Percentiles rank a stretch among this genome's conserved stretches.
Conservation (phyloP, 64 coral and sea anemone genomes). For the Montipora foliosa region DNA sequence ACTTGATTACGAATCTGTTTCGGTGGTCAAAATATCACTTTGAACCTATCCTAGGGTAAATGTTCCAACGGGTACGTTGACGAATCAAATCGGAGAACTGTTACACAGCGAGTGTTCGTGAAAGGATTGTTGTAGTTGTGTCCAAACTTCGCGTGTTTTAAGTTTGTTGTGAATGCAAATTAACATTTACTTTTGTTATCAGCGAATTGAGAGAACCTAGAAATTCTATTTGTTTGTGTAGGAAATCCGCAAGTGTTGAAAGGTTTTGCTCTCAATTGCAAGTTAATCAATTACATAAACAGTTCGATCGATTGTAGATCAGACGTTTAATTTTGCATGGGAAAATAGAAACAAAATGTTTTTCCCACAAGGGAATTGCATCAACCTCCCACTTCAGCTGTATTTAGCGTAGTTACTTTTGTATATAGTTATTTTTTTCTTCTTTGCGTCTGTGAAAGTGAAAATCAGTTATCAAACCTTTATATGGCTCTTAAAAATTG, state of each 20-base stretch:
- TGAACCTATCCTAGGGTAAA: not conserved
- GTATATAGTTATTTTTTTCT: not conserved
- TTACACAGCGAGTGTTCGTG: no score
- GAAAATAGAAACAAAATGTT: not conserved
- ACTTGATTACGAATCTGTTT: not conserved
- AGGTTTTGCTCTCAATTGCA: not conserved
- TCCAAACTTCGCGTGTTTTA: constrained; percentile 11
- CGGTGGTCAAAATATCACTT: constrained; percentile 3
- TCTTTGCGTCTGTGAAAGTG: not conserved
- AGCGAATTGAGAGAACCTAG: not conserved
- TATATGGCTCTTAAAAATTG: not conserved
- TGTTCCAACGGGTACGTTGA: not conserved
- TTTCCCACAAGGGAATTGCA: not conserved
- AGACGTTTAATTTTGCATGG: not conserved
- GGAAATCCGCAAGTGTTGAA: not conserved
- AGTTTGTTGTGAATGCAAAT: constrained; percentile 50
- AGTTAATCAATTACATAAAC: constrained; percentile 16
- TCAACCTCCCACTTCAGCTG: not conserved
- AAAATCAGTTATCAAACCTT: not conserved
- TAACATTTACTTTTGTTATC: not conserved
- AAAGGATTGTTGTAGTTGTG: not conserved
- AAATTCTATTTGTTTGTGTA: not conserved
- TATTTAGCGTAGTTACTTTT: not conserved
- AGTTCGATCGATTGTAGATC: not conserved
- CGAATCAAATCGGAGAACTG: not conserved